Evolutionary conservation across 2,113 vertebrate species (phyloP), one percentile per base, ranked within the genome.

Genomic region (Sinocyclocheilus anshuiensis): DNA sequence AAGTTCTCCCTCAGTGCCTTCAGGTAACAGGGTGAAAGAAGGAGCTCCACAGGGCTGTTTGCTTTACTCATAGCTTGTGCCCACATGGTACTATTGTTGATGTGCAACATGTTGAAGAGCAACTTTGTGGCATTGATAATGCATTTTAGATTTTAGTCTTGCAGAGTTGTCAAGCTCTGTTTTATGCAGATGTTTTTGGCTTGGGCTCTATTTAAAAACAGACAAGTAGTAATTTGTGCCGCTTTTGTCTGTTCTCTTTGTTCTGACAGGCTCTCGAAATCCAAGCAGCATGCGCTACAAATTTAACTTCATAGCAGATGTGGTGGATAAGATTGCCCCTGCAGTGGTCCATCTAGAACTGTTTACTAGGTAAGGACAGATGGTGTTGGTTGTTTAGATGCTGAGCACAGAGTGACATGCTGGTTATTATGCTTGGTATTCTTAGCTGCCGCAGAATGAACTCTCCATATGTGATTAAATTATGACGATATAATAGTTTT

Each of bases 261-360:
- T 88, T 57, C 36, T 71, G 13, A 78, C 81, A 95, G 95, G 92
- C 61, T 29, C 81, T 4, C 55, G 77, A 48, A 91, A 90, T 82
- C 90, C 92, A 9, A 91, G 90, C 86, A 91, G 93, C 81, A 93
- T 90, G 61, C 90, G 94, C 69, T 92, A 91, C 92, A 93, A 92
- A 86, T 94, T 94, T 89, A 95, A 95, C 92, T 97, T 97, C 88
- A 95, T 96, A 29, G 94, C 95, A 7, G 94, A 92, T 36, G 93
- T 95, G 65, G 93, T 94, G 84, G 93, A 94, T 72, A 94, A 93
- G 86, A 94, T 94, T 9, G 94, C 93, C 11, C 95, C 95, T 0
- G 93, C 96, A 4, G 92, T 95, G 65, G 95, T 96, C 29, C 95
- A 95, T 84, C 86, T 96, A 53, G 94, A 96, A 87, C 93, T 96